phyloP scores from a whole-genome alignment of 2,888 invertebrate species.

The Schrankia costaestrigalis region DNA sequence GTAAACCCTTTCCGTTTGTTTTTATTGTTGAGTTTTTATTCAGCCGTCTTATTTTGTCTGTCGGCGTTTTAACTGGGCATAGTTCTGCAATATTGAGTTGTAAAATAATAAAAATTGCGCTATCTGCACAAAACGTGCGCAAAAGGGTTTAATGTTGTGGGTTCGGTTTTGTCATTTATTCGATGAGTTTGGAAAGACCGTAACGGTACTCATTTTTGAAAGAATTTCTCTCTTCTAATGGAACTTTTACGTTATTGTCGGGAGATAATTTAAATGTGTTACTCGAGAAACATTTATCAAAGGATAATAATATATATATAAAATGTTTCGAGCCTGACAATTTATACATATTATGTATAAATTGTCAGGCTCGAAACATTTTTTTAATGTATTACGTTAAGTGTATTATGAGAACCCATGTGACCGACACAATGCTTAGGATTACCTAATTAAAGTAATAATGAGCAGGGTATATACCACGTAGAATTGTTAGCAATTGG shows the following conservation, averaged over 20 bases:
- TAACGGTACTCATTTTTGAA: constrained; percentile 63
- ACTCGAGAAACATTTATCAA: constrained; percentile 44
- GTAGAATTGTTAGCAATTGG: too few species aligned
- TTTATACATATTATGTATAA: constrained; percentile 27
- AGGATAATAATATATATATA: constrained; percentile 29
- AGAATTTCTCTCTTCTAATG: constrained; percentile 59
- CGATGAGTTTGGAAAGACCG: constrained; percentile 42
- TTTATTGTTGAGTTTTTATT: constrained; percentile 68
- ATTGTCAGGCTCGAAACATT: constrained; percentile 30
- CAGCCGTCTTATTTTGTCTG: constrained; percentile 41
- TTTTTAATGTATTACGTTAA: constrained; percentile 31
- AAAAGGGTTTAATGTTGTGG: constrained; percentile 71
- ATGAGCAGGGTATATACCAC: too few species aligned
- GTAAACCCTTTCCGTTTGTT: constrained; percentile 79
- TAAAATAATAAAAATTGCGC: constrained; percentile 77
- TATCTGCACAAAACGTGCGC: constrained; percentile 70
- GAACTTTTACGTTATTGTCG: constrained; percentile 39
- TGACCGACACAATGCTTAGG: too few species aligned
- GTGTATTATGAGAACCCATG: constrained; percentile 28
- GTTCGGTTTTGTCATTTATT: constrained; percentile 57
- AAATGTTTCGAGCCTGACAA: constrained; percentile 29
- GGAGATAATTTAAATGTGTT: constrained; percentile 58
- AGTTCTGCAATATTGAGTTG: constrained; percentile 65
- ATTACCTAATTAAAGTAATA: too few species aligned
- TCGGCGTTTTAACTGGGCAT: constrained; percentile 73